Evolutionary conservation across 2,797 vertebrate species (phyloP), one percentile per base, ranked within the genome.

Genomic region (Calcarius lapponicus): DNA sequence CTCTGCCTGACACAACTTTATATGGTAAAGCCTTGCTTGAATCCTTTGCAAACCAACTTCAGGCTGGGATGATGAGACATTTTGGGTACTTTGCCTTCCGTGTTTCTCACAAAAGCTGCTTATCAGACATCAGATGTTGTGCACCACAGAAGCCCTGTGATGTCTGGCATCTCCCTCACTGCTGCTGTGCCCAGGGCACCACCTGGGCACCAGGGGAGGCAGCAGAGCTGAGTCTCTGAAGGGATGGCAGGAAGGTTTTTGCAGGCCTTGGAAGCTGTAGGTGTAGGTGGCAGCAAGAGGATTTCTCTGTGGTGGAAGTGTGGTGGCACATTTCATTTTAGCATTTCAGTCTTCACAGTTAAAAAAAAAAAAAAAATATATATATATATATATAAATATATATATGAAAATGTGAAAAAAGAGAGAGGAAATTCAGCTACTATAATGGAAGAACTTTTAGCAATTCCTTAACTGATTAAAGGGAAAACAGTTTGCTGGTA

Each of bases 1-100:
- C 50, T 88, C 50, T 74, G 70, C 57, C 58, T 32, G 26, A 8
- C 51, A 20, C 31, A 81, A 29, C 80, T 95, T 95, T 90, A 79
- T 78, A 54, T 78, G 87, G 62, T 90, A 91, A 95, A 80, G 42
- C 29, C 6, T 25, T 58, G 16, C 42, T 75, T 75, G 65, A 81
- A 64, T 84, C 85, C 88, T 81, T 79, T 50, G 26, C 79, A 88
- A 82, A 47, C 24, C 45, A 50, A 6, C 29, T 90, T 92, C 62
- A 65, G 54, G 6, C 28, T 34, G 65, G 91, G 69, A 88, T 61
- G 95, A 91, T 94, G 85, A 95, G 90, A 91, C 82, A 86, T 96
- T 78, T 78, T 58, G 50, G 47, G 80, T 91, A 81, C 76, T 78
- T 71, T 51, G 70, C 42, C 13, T 88, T 73, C 61, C 0, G 17